Base-by-base conservation (phyloP, 2,797 vertebrate species). In the Carcharodon carcharias region DNA sequence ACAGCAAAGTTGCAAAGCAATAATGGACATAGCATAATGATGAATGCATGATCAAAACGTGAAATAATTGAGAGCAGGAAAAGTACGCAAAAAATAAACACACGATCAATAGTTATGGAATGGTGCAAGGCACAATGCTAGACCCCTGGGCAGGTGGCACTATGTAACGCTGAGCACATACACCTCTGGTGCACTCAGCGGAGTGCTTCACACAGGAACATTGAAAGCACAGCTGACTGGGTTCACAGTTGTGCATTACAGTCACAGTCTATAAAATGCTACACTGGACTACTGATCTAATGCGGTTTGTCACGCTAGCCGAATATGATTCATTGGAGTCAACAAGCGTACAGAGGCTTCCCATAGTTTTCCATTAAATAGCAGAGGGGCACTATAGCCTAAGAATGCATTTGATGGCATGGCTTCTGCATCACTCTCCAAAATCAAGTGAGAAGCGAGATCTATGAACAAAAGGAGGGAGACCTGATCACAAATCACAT, bases 271-370 rank as follows among this genome's bases (percentile, higher is more conserved):
- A 45, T 21, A 40, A 45, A 67, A 93, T 61, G 58, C 35, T 61
- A n/a, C 61, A 65, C 89, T 63, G 61, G 58, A 92, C 18, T 2
- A 65, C 35, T n/a, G 58, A 63, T 63, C 61, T 92, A 92, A 65
- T 40, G 35, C 2, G 16, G 63, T n/a, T 65, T 40, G 40, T 93
- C 61, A 93, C 63, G 8, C 63, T 67, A 40, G 63, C 6, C n/a
- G 6, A 65, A 65, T 12, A 93, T 93, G 16, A 65, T 93, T 93
- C 61, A 93, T 93, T 93, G 40, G n/a, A 67, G 40, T 45, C 35
- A 92, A 7, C 35, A 93, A 67, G 91, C 63, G n/a, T 93, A 67
- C 61, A 45, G 91, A 93, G n/a, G 91, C 91, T 93, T 50, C 91
- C 63, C 61, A 85, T 26, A 50, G 82, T 85, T 50, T 85, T 85